Conservation (phyloP, 2,888 invertebrate genomes). For the Theretra japonica region DNA sequence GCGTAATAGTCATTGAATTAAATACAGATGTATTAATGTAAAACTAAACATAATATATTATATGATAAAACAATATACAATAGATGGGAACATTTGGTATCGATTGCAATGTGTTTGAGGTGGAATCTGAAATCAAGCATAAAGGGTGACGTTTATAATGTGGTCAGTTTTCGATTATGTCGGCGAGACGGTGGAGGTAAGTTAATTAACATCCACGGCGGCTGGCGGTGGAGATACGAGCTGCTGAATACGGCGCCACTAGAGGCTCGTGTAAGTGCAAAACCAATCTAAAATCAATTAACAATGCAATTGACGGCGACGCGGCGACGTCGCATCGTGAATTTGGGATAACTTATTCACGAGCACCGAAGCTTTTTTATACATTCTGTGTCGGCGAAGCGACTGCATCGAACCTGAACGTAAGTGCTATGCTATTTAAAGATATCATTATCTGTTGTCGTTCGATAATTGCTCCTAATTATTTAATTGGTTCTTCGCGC, state of each 20-base stretch:
- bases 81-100: not conserved
- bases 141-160: not conserved
- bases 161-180: not conserved
- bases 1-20: not conserved
- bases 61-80: not conserved
- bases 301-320: not conserved
- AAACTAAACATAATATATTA: not conserved
- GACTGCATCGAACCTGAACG: too few relatives aligned
- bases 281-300: conserved; percentile 1
- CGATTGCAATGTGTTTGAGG: not conserved
- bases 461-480: too few relatives aligned
- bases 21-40: not conserved
- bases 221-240: not conserved
- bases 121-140: not conserved
- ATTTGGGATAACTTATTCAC: not conserved
- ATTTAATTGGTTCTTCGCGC: too few relatives aligned
- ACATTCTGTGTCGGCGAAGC: too few relatives aligned
- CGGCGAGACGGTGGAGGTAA: not conserved
- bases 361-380: not conserved
- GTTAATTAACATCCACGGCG: not conserved
- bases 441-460: too few relatives aligned
- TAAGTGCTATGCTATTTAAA: too few relatives aligned
- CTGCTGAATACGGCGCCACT: not conserved
- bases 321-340: not conserved
- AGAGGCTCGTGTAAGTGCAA: not conserved